Percentiles rank a stretch among this genome's conserved stretches.
These are phyloP conservation scores for Nerophis lumbriciformis DNA, from an alignment of 2,113 vertebrate genomes.

Conservation along the genomic window DNA sequence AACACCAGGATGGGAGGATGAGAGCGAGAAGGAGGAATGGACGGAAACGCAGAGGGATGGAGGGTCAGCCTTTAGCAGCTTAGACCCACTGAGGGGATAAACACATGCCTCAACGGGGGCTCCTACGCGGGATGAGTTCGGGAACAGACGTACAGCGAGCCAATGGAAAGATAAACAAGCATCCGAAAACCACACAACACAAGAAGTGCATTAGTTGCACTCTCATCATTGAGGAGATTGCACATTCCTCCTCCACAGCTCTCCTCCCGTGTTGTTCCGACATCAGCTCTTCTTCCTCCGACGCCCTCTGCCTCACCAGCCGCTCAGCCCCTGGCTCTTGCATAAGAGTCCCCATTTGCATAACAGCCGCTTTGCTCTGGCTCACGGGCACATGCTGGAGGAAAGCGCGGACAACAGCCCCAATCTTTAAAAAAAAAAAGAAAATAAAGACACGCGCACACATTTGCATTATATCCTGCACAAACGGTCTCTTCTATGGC, in stretches of 20 bases:
- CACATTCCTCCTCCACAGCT: constrained; percentile 54
- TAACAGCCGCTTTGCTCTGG: constrained; percentile 62
- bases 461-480: constrained; percentile 16
- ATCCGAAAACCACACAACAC: constrained; percentile 27
- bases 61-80: constrained; percentile 62
- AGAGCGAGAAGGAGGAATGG: constrained; percentile 54
- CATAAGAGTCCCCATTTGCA: constrained; percentile 63
- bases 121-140: constrained; percentile 56
- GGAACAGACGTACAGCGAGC: constrained; percentile 38
- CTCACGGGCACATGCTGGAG: constrained; percentile 17
- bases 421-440: constrained; percentile 16
- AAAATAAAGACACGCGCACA: constrained; percentile 10
- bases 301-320: constrained; percentile 38
- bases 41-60: constrained; percentile 56
- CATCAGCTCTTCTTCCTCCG: constrained; percentile 46
- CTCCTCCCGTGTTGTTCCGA: constrained; percentile 54
- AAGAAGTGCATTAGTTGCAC: constrained; percentile 23
- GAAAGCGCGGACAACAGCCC: constrained; percentile 48
- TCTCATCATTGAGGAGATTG: constrained; percentile 31
- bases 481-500: background rate
- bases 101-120: constrained; percentile 55
- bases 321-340: constrained; percentile 57
- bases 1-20: constrained; percentile 59
- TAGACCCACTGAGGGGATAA: constrained; percentile 63
- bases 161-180: constrained; percentile 41